Evolutionary conservation across 2,113 vertebrate species (phyloP), one percentile per base, ranked within the genome.

Genomic region (Electrona antarctica): DNA sequence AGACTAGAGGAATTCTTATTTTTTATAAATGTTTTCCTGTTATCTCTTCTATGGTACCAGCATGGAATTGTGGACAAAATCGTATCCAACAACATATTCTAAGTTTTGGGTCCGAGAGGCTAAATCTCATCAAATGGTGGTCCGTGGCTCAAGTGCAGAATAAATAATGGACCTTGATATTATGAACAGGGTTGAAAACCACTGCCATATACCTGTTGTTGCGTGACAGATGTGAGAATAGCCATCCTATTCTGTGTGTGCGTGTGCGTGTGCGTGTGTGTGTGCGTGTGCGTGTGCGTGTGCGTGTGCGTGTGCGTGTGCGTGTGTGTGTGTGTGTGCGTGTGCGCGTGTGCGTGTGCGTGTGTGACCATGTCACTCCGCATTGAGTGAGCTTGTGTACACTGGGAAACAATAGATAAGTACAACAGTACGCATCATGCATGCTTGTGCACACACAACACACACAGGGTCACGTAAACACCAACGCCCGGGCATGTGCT

Each of bases 271-370:
- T n/a, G n/a, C 21, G 56, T 58, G 56, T 58, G 56, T 58, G 56
- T 6, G 56, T 15, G 14, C 9, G 56, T 4, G 15, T n/a, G n/a
- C 21, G 56, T 0, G 14, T 9, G 14, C 5, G 60, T 45, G 51
- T 9, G n/a, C 11, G 55, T 67, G 29, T 8, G 29, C 33, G 21
- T 66, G n/a, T 48, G 45, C 49, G 61, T 63, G 61, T 63, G 61
- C 15, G 61, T 15, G 61, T 13, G 60, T 4, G 60, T n/a, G 60
- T 62, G 60, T 54, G 51, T 54, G 8, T 54, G 12, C 1, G 51
- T 54, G 51, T 12, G 8, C 13, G 51, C 13, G 51, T 54, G 51
- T 13, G 11, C 13, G 51, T 13, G 51, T 54, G 51, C 13, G 51
- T 12, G 13, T 3, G 51, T 54, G 51, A 6, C 3, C 51, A 12